Conservation (phyloP, 1,140 invertebrate species). For the Drosophila saltans region DNA sequence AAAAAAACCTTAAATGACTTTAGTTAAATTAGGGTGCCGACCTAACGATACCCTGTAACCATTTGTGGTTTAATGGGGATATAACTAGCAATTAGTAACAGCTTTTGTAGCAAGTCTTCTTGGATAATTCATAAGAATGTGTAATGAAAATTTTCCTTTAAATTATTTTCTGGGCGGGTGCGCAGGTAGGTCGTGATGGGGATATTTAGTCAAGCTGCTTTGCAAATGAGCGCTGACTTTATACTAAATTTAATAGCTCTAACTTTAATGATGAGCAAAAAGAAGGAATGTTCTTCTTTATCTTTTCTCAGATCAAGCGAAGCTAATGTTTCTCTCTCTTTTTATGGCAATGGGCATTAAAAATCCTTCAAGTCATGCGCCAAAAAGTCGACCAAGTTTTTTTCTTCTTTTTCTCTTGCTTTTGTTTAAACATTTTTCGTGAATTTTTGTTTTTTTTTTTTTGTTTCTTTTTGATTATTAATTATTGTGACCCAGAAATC, state of each 20-base stretch:
- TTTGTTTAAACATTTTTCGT: conserved; percentile 7
- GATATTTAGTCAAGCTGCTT: no score
- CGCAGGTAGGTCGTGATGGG: no score
- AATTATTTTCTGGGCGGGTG: no score
- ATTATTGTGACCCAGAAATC: conserved; percentile 78
- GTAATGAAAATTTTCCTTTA: no score
- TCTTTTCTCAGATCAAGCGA: no score
- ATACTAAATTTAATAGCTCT: neutral
- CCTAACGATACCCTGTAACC: neutral
- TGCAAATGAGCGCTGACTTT: no score
- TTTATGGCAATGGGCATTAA: neutral
- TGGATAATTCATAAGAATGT: no score
- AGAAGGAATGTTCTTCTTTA: no score
- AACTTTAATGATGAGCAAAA: neutral
- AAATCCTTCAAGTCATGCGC: conserved; percentile 55
- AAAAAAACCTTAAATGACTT: neutral
- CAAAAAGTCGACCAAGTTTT: conserved; percentile 56
- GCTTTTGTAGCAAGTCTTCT: no score
- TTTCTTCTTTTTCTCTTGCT: neutral
- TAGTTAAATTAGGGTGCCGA: neutral
- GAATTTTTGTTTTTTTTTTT: neutral
- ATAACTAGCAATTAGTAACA: no score
- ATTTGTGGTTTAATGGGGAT: no score
- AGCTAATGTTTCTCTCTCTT: no score
- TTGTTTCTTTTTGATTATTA: conserved; percentile 39